Evolutionary conservation across 1,140 invertebrate genomes (phyloP).

Genomic region (Zaprionus capensis): DNA sequence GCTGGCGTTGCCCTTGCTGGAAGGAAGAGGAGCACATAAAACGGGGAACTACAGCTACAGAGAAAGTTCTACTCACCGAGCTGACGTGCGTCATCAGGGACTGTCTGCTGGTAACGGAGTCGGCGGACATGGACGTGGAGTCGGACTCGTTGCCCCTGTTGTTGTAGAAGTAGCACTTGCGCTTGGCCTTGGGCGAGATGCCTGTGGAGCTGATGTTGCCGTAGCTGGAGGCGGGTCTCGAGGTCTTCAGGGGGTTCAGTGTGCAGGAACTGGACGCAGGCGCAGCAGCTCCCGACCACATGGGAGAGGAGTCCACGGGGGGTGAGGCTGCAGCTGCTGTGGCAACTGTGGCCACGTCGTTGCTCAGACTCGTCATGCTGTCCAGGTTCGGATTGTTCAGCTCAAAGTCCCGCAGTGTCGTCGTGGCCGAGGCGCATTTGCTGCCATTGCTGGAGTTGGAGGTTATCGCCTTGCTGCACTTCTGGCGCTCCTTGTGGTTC

Average conservation of each 20-base stretch:
- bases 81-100: constrained; percentile 86
- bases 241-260: constrained; percentile 69
- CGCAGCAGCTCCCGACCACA: constrained; percentile 62
- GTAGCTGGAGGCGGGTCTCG: constrained; percentile 84
- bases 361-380: constrained; percentile 54
- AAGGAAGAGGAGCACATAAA: background rate
- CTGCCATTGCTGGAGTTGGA: constrained; percentile 49
- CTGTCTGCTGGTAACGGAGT: constrained; percentile 88
- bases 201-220: constrained; percentile 80
- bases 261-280: constrained; percentile 46
- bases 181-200: constrained; percentile 75
- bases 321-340: constrained; percentile 43
- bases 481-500: constrained; percentile 52
- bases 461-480: constrained; percentile 32
- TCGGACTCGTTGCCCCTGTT: constrained; percentile 86
- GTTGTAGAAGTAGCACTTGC: constrained; percentile 70
- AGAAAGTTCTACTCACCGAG: constrained; percentile 74
- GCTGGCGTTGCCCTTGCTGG: constrained; percentile 70
- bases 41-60: background rate
- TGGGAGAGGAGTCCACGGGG: constrained; percentile 65
- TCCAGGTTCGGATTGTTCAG: constrained; percentile 55
- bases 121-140: constrained; percentile 88
- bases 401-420: constrained; percentile 66
- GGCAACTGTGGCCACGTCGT: constrained; percentile 28
- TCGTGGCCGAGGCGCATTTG: constrained; percentile 65